phyloP scores from a whole-genome alignment of 30 jellyfish, hydroid and myxozoan species.

The Pelagia noctiluca region DNA sequence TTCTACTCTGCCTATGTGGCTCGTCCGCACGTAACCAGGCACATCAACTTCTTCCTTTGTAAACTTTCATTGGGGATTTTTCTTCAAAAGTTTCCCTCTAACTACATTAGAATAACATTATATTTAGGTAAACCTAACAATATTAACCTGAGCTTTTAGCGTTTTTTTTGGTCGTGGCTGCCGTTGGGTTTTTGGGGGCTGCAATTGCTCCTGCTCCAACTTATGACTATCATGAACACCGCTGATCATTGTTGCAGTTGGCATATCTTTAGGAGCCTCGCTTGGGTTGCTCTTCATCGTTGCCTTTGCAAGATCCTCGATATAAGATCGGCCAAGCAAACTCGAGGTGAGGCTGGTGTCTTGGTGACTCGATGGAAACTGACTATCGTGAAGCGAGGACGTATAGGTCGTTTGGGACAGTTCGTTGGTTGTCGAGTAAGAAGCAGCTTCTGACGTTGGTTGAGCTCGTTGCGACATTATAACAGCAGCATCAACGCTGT shows the following conservation, averaged over 20 bases:
- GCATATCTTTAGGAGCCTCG: conserved; percentile 28
- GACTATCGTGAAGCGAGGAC: conserved; percentile 66
- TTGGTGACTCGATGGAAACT: conserved; percentile 85
- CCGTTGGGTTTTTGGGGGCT: conserved; percentile 66
- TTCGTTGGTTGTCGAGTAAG: conserved; percentile 71
- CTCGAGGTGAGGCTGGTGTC: conserved; percentile 69
- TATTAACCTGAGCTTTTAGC: conserved; percentile 24
- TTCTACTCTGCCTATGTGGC: too few species aligned
- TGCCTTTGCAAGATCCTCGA: conserved; percentile 58
- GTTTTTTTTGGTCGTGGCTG: conserved; percentile 49
- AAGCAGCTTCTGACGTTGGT: conserved; percentile 77
- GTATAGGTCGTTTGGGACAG: conserved; percentile 70
- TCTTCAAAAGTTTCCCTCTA: too few species aligned
- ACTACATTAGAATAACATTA: too few species aligned
- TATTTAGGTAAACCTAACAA: too few species aligned
- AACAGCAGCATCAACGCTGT: conserved; percentile 92
- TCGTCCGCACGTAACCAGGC: too few species aligned
- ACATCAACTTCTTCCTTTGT: too few species aligned
- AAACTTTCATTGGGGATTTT: too few species aligned
- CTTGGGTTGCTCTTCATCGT: conserved; percentile 27
- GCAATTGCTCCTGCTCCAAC: conserved; percentile 92
- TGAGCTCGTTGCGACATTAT: conserved; percentile 85
- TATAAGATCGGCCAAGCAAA: conserved; percentile 72
- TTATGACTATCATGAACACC: conserved; percentile 96
- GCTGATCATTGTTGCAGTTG: conserved; percentile 74